phyloP scores from a whole-genome alignment of 1,140 invertebrate species.

The Drosophila albomicans region DNA sequence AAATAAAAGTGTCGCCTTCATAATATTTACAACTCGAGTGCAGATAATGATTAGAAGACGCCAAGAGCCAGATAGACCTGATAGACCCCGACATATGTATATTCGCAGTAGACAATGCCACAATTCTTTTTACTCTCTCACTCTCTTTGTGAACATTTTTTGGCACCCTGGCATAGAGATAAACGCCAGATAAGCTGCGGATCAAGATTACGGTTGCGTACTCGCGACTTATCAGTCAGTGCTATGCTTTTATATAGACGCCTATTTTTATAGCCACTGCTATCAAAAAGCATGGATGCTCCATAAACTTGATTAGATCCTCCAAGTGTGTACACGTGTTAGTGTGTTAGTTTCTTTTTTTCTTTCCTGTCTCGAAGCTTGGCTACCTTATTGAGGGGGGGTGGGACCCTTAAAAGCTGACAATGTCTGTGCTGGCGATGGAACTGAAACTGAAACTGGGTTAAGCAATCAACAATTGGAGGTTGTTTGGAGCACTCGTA shows the following conservation, averaged over 20 bases:
- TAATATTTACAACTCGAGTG: slow-evolving; percentile 61
- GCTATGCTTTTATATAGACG: slow-evolving; percentile 24
- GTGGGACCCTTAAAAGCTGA: slow-evolving; percentile 5
- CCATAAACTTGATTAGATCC: slow-evolving; percentile 61
- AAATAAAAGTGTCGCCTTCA: slow-evolving; percentile 77
- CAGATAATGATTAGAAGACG: slow-evolving; percentile 63
- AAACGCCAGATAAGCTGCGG: slow-evolving; percentile 77
- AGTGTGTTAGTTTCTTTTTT: slow-evolving; percentile 41
- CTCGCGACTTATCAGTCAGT: slow-evolving; percentile 52
- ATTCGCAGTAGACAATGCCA: slow-evolving; percentile 66
- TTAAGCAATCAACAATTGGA: slow-evolving; percentile 33
- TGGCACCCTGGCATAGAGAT: slow-evolving; percentile 50
- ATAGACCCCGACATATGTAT: slow-evolving; percentile 38
- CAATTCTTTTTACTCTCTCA: background rate
- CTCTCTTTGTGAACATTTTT: slow-evolving; percentile 18
- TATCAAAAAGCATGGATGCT: slow-evolving; percentile 63
- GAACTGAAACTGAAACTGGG: slow-evolving; percentile 35
- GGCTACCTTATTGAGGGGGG: slow-evolving; percentile 1
- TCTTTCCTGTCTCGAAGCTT: slow-evolving; percentile 33
- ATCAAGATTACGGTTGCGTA: slow-evolving; percentile 60
- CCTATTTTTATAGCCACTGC: slow-evolving; percentile 51
- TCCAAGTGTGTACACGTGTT: background rate
- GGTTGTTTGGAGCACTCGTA: slow-evolving; percentile 20
- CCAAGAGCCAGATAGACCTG: slow-evolving; percentile 53
- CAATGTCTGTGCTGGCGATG: slow-evolving; percentile 25